Conservation (phyloP, 1,140 invertebrate genomes). For the Cherax destructor region DNA sequence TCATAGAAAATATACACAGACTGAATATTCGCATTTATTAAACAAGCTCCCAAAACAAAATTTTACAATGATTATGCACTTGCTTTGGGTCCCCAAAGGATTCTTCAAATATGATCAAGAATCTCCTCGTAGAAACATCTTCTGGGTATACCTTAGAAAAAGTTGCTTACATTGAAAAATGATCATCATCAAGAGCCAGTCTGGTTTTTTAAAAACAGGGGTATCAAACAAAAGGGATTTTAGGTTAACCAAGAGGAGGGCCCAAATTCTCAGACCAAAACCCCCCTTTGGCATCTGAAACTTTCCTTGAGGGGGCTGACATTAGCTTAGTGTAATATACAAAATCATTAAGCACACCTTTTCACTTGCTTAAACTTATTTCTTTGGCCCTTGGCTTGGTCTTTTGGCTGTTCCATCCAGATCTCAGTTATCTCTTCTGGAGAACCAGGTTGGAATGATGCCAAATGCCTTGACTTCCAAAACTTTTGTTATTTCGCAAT, state of each 20-base stretch:
- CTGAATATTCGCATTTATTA: background rate
- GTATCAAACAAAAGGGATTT: too few relatives aligned
- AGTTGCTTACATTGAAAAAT: background rate
- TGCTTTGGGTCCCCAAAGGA: conserved; percentile 82
- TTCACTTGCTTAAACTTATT: conserved; percentile 98
- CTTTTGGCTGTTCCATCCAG: conserved; percentile 98
- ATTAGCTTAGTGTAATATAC: too few relatives aligned
- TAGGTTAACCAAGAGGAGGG: too few relatives aligned
- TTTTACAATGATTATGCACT: background rate
- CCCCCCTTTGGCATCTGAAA: too few relatives aligned
- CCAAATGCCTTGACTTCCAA: conserved; percentile 98
- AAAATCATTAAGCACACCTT: conserved; percentile 35
- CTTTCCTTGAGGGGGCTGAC: too few relatives aligned
- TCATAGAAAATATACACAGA: background rate
- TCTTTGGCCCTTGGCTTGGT: conserved; percentile 98
- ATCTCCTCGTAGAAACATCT: conserved; percentile 99
- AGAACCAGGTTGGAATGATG: conserved; percentile 99
- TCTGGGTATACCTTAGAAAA: conserved; percentile 92
- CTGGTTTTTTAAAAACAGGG: too few relatives aligned
- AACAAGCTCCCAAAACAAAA: background rate
- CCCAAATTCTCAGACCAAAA: too few relatives aligned
- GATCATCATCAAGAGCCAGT: too few relatives aligned
- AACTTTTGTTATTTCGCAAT: conserved; percentile 97
- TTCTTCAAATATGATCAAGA: conserved; percentile 98
- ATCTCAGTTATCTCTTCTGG: conserved; percentile 99